Evolutionary conservation across 1,140 invertebrate genomes (phyloP).

Genomic region (Zaprionus vittiger): DNA sequence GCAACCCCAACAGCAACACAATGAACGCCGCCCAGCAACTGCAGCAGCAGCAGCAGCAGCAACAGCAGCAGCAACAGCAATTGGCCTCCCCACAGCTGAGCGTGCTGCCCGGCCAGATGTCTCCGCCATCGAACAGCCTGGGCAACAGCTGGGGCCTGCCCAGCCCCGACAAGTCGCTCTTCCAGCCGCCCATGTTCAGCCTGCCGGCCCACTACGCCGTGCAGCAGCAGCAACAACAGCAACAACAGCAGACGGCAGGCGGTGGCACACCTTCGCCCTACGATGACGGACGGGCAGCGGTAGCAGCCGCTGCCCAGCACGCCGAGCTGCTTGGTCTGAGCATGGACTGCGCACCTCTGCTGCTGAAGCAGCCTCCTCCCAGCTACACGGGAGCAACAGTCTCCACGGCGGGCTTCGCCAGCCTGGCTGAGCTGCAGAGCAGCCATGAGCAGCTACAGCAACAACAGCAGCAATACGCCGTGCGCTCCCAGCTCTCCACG

Average conservation of each 20-base stretch:
- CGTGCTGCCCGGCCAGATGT: conserved; percentile 84
- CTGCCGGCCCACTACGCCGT: conserved; percentile 83
- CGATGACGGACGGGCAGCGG: conserved; percentile 67
- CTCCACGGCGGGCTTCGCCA: conserved; percentile 60
- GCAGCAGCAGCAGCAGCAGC: conserved; percentile 62
- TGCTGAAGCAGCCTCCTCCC: conserved; percentile 85
- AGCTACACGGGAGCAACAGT: conserved; percentile 83
- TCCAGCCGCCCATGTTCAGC: conserved; percentile 86
- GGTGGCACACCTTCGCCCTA: conserved; percentile 79
- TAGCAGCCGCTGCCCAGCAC: conserved; percentile 76
- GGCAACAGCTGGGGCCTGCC: conserved; percentile 86
- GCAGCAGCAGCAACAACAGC: conserved; percentile 70
- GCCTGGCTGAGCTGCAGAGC: conserved; percentile 72
- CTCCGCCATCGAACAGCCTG: conserved; percentile 83
- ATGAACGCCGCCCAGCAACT: conserved; percentile 66
- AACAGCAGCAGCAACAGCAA: conserved; percentile 71
- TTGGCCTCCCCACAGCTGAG: conserved; percentile 77
- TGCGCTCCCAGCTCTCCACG: conserved; percentile 72
- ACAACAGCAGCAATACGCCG: conserved; percentile 71
- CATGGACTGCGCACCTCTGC: conserved; percentile 85
- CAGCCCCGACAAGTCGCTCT: conserved; percentile 87
- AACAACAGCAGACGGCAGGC: conserved; percentile 65
- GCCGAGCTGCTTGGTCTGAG: conserved; percentile 87
- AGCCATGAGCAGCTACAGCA: conserved; percentile 74
- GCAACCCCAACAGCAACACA: conserved; percentile 85